Base-by-base conservation (phyloP, 2,113 vertebrate species). In the Hydropotes inermis region DNA sequence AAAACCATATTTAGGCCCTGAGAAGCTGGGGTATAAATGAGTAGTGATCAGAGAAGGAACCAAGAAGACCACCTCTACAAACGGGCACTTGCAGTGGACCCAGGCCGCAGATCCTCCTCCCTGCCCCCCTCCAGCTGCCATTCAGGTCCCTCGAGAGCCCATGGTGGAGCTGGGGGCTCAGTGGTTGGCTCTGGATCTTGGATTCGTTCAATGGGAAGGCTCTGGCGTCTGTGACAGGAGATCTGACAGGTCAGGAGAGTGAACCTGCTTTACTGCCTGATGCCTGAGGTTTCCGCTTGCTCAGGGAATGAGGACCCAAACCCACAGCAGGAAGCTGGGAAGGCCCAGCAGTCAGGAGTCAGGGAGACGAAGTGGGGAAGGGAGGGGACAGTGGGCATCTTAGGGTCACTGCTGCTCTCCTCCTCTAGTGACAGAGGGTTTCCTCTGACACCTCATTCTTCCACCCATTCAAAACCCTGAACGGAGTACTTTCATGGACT, bases 401-500 rank as follows among this genome's bases (percentile, higher is more conserved):
- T 2, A 47, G 14, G 21, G 57, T 57, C 57, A n/a, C 21, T 15
- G 33, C 27, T 43, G n/a, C 25, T 27, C 12, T 67, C 36, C n/a
- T 58, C 76, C 28, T 60, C 43, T 50, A n/a, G 7, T 25, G 33
- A 39, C 21, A 23, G 61, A 57, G 11, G 43, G n/a, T 36, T 79
- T 89, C n/a, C 25, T n/a, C 14, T 84, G 93, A 81, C 45, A 36
- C 15, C 47, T 83, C 17, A 60, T 87, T 21, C 21, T 27, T 64
- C 61, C 3, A 4, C 70, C 7, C 6, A 21, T 70, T 89, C 45
- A 28, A 27, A 88, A 89, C 6, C 17, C 47, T 2, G 19, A 23
- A 28, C 0, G 0, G 55, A 54, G 30, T 33, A 11, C 50, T 27
- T 45, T 17, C 7, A 0, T 36, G 27, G 54, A 17, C 8, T 7